Base-by-base conservation (phyloP, 2,797 vertebrate species). In the Lindbergichthys nudifrons region DNA sequence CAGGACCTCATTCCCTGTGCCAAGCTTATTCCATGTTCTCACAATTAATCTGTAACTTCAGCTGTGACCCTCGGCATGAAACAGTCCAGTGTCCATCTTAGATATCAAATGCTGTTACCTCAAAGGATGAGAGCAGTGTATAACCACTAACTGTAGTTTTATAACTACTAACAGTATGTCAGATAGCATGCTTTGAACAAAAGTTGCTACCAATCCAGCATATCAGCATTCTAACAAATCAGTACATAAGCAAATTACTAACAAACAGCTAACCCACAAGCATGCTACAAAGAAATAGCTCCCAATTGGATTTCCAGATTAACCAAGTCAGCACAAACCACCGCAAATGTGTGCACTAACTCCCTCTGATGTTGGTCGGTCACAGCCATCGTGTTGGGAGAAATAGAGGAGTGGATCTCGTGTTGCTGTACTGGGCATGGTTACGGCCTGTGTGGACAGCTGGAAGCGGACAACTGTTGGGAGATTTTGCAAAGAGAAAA, bases 131-230 rank as follows among this genome's bases (percentile, higher is more conserved):
- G 36, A 64, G 21, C 21, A 66, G 16, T 47, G 12, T 64, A 3
- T 42, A 47, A 68, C 12, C n/a, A 14, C 21, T 57, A 46, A 58
- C 16, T 70, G 18, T 70, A 32, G 56, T 70, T 71, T 39, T 48
- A 50, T 75, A 26, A 67, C 58, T 66, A 89, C 86, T 88, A 92
- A 91, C 88, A 64, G 73, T 75, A 63, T 76, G 36, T 82, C 67
- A 74, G 62, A 74, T 65, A 73, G 89, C 91, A 92, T 90, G 92
- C 82, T 54, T 41, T 64, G 36, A 75, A 65, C 57, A 81, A 43
- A 68, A 51, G 19, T 61, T 65, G 56, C 65, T 43, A 77, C 67
- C 63, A 75, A 43, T 56, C 51, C 58, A 65, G 76, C 64, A 74
- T 61, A 78, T 77, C 78, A 14, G 19, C 78, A 67, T 78, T 69